These are phyloP conservation scores for Stenotaenia linearis DNA, from an alignment of 2,888 invertebrate species.

Conservation along the genomic window DNA sequence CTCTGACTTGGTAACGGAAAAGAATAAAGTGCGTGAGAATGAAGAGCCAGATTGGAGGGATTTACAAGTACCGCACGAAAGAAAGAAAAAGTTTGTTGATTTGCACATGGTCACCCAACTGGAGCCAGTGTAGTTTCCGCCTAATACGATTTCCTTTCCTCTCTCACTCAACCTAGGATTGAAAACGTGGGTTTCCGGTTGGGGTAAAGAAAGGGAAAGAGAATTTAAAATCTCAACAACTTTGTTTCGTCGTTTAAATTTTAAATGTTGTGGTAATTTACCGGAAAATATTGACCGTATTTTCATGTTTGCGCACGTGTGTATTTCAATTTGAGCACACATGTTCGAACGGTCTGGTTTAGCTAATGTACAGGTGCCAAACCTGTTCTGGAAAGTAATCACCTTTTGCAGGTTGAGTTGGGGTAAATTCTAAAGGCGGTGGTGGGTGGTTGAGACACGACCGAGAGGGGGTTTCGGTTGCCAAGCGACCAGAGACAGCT, in stretches of 20 bases:
- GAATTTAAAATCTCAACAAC: background rate
- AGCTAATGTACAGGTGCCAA: conserved; percentile 8
- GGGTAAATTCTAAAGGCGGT: background rate
- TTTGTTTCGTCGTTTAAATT: background rate
- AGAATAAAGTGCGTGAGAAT: background rate
- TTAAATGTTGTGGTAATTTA: too few species aligned
- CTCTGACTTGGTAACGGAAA: too few species aligned
- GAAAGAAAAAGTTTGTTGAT: background rate
- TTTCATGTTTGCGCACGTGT: background rate
- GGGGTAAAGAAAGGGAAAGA: background rate
- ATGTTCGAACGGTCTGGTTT: background rate
- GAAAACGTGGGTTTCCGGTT: background rate
- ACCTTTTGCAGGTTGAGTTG: background rate
- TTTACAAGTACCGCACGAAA: background rate
- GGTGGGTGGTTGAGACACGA: background rate
- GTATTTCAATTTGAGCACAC: background rate
- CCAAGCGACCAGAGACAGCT: background rate
- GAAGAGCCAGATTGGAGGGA: conserved; percentile 5
- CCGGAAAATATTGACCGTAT: background rate
- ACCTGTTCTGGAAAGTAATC: background rate
- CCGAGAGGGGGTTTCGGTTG: background rate
- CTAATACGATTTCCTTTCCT: conserved; percentile 2
- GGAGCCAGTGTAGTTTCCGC: conserved; percentile 10
- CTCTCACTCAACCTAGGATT: conserved; percentile 12
- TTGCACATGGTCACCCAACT: conserved; percentile 12